Evolutionary conservation across 2,888 invertebrate species (phyloP).

Genomic region (Cerceris rybyensis): DNA sequence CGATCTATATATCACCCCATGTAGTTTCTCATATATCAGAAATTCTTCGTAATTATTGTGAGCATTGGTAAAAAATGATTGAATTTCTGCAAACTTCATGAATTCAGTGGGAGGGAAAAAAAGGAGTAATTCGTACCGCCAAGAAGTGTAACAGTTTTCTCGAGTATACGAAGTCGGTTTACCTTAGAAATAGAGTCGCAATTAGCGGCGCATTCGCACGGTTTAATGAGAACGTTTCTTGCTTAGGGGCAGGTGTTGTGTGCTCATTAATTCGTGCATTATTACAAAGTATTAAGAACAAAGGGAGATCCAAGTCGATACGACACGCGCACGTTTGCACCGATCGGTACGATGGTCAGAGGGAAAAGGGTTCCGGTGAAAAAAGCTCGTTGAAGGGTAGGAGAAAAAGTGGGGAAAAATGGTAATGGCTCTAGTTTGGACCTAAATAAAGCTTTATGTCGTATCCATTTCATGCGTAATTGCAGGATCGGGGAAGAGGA

Average conservation of each 20-base stretch:
- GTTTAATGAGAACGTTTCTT: background rate
- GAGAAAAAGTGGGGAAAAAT: slow-evolving; percentile 32
- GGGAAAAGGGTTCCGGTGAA: background rate
- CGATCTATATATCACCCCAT: background rate
- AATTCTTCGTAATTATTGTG: too few relatives aligned
- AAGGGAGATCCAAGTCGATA: background rate
- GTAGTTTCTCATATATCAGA: too few relatives aligned
- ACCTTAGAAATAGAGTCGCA: too few relatives aligned
- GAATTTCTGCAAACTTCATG: too few relatives aligned
- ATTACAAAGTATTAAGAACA: slow-evolving; percentile 2
- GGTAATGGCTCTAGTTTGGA: slow-evolving; percentile 35
- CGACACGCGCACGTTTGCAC: background rate
- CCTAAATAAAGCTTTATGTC: slow-evolving; percentile 71
- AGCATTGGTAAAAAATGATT: too few relatives aligned
- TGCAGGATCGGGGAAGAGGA: slow-evolving; percentile 44
- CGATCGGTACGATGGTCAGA: background rate
- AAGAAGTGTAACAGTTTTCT: too few relatives aligned
- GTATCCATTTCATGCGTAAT: slow-evolving; percentile 68
- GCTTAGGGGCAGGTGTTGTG: background rate
- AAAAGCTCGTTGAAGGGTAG: background rate
- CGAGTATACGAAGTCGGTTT: too few relatives aligned
- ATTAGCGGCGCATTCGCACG: background rate
- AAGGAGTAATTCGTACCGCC: too few relatives aligned
- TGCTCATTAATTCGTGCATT: background rate
- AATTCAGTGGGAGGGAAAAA: too few relatives aligned